Conservation (phyloP, 1,140 invertebrate species). For the Lepidotrigona ventralis region DNA sequence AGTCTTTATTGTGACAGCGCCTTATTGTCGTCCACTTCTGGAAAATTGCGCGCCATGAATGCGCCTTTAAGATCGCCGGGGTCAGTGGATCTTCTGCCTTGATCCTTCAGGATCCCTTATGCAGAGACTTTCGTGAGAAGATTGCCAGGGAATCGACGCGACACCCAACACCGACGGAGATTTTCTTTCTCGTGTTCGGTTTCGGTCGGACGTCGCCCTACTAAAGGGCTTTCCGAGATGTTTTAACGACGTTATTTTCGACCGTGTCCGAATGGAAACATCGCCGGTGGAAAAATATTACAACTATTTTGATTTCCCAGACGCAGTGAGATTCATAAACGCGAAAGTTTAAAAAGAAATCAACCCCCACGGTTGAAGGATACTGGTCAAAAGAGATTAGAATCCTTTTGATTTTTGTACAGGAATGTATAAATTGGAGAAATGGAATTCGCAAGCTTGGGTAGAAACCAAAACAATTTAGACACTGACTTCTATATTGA, state of each 20-base stretch:
- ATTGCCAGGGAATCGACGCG: slow-evolving; percentile 25
- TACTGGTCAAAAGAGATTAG: no score
- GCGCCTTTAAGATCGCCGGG: slow-evolving; percentile 57
- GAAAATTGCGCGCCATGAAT: slow-evolving; percentile 75
- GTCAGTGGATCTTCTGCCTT: slow-evolving; percentile 42
- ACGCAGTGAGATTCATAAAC: no score
- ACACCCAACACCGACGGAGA: slow-evolving; percentile 35
- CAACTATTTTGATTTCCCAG: no score
- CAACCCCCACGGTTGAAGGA: no score
- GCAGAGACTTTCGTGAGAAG: slow-evolving; percentile 41
- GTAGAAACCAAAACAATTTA: no score
- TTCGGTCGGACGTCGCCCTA: neutral
- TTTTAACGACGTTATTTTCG: neutral
- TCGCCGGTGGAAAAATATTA: neutral
- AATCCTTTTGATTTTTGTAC: no score
- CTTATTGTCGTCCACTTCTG: slow-evolving; percentile 75
- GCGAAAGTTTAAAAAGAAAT: no score
- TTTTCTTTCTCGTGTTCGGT: slow-evolving; percentile 36
- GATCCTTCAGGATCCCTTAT: slow-evolving; percentile 42
- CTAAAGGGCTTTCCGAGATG: slow-evolving; percentile 2
- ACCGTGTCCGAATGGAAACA: neutral
- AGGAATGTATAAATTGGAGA: no score
- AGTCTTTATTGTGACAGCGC: slow-evolving; percentile 73
- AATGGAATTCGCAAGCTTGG: no score
- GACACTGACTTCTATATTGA: no score